phyloP scores from a whole-genome alignment of 2,888 invertebrate species.

The Agapostemon virescens region DNA sequence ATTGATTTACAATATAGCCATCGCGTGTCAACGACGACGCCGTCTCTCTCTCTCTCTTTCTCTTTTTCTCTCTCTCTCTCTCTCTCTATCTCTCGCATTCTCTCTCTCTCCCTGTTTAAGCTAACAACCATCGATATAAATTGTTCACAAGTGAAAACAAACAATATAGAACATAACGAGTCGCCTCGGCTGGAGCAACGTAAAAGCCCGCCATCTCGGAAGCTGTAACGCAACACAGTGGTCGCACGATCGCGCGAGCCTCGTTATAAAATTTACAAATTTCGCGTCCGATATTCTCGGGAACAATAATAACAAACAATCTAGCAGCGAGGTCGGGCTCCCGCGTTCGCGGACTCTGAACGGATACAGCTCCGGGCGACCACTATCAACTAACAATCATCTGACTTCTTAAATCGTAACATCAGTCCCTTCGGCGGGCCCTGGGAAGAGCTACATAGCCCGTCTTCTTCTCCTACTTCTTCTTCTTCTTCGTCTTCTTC shows the following conservation, averaged over 20 bases:
- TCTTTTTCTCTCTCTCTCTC: not conserved
- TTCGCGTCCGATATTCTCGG: conserved; percentile 6
- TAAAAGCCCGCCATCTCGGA: conserved; percentile 25
- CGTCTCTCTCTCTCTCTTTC: conserved; percentile 9
- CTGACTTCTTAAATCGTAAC: conserved; percentile 15
- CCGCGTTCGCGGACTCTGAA: conserved; percentile 18
- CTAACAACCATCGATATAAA: conserved; percentile 62
- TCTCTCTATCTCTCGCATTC: not conserved
- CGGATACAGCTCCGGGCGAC: conserved; percentile 7
- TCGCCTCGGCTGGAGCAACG: conserved; percentile 37
- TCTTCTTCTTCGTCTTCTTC: not conserved
- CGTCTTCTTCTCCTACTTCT: not conserved
- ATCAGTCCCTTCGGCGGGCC: conserved; percentile 12
- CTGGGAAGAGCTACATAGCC: not conserved
- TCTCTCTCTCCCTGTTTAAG: conserved; percentile 37
- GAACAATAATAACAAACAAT: conserved; percentile 30
- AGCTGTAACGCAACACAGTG: not conserved
- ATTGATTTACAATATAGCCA: conserved; percentile 71
- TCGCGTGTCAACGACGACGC: conserved; percentile 50
- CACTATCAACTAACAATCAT: conserved; percentile 42
- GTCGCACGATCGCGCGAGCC: not conserved
- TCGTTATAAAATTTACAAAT: conserved; percentile 10
- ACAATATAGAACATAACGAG: conserved; percentile 59
- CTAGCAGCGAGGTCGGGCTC: conserved; percentile 26
- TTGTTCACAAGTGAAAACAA: conserved; percentile 62